Percentiles rank a stretch among this genome's conserved stretches.
phyloP scores from a whole-genome alignment of 2,888 invertebrate species.

The Apotomis capreana region DNA sequence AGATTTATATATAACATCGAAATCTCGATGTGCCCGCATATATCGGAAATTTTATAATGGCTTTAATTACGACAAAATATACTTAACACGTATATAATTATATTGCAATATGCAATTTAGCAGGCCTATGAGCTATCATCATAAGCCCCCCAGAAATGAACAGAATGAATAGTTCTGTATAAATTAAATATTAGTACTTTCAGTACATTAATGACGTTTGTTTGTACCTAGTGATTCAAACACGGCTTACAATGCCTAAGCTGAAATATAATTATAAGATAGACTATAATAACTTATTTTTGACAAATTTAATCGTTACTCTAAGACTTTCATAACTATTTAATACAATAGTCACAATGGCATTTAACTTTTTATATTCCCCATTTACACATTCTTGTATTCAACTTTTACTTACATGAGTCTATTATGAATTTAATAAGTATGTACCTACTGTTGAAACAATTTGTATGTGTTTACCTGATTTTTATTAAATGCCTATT shows the following conservation, averaged over 20 bases:
- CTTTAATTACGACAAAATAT: no score
- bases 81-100: no score
- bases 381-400: constrained; percentile 5
- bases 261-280: constrained; percentile 27
- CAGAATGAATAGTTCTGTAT: no score
- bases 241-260: background rate
- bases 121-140: no score
- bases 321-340: constrained; percentile 16
- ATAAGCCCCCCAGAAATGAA: no score
- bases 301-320: constrained; percentile 18
- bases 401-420: background rate
- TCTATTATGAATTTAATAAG: background rate
- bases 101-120: no score
- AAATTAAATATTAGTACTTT: no score
- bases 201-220: no score
- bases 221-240: background rate
- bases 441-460: background rate
- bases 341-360: constrained; percentile 16
- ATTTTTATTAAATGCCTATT: constrained; percentile 24
- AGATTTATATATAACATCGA: no score
- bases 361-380: constrained; percentile 28
- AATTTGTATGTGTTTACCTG: constrained; percentile 2
- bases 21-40: no score
- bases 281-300: constrained; percentile 37
- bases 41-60: no score